Conservation (phyloP, 2,888 invertebrate species). For the Conistra vaccinii region DNA sequence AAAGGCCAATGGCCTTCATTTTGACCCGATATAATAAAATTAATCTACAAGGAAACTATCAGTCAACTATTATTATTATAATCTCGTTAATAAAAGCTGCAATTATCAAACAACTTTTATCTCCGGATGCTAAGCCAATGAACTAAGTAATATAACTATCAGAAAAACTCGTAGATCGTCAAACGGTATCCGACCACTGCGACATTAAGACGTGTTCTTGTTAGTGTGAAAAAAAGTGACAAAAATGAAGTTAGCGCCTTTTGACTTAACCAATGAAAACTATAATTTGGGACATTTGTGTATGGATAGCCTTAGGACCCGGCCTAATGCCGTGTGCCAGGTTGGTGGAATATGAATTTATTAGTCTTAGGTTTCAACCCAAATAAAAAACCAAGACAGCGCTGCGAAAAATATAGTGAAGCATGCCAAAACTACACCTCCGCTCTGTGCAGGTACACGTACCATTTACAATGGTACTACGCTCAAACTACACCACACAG, state of each 20-base stretch:
- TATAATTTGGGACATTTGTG: slow-evolving; percentile 74
- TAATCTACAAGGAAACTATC: not conserved
- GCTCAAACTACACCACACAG: too few relatives aligned
- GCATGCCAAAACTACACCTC: too few relatives aligned
- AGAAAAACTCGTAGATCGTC: slow-evolving; percentile 2
- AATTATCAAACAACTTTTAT: slow-evolving; percentile 27
- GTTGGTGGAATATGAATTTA: slow-evolving; percentile 25
- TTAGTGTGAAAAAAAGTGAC: slow-evolving; percentile 5
- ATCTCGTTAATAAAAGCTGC: slow-evolving; percentile 16
- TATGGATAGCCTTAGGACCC: slow-evolving; percentile 67
- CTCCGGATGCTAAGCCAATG: slow-evolving; percentile 27
- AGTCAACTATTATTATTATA: not conserved
- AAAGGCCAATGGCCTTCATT: not conserved
- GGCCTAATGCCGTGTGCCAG: slow-evolving; percentile 71
- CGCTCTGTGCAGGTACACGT: too few relatives aligned
- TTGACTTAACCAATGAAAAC: slow-evolving; percentile 61
- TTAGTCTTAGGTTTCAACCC: too few relatives aligned
- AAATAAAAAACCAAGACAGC: too few relatives aligned
- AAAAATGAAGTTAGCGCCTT: slow-evolving; percentile 55
- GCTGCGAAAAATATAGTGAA: too few relatives aligned
- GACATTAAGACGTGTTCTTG: slow-evolving; percentile 34
- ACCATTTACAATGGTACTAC: too few relatives aligned
- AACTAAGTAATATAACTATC: slow-evolving; percentile 39
- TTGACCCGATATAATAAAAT: not conserved
- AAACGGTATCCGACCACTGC: slow-evolving; percentile 26